A percentile compares a stretch with the other conserved stretches of the same genome.
Evolutionary conservation across 2,888 invertebrate species (phyloP).

Genomic region (Idaea dimidiata): DNA sequence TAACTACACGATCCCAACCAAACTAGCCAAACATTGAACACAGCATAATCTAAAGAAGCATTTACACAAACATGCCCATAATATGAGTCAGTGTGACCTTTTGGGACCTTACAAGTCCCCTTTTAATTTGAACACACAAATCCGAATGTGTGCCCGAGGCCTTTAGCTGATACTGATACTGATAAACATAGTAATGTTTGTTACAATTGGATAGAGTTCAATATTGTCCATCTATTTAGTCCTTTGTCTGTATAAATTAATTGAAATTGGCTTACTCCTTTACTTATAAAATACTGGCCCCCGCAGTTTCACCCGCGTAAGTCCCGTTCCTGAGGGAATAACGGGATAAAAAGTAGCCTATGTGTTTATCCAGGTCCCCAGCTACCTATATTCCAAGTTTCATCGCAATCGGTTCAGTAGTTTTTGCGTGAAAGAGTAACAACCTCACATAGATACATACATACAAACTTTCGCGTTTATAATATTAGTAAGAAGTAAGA

Average conservation of each 20-base stretch:
- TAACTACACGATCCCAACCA: not conserved
- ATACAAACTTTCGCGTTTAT: too few relatives aligned
- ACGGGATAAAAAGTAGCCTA: too few relatives aligned
- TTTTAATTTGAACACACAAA: conserved; percentile 57
- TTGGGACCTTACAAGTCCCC: conserved; percentile 48
- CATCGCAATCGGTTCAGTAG: too few relatives aligned
- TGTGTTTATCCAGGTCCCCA: too few relatives aligned
- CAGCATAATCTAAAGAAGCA: conserved; percentile 7
- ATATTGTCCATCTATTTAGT: conserved; percentile 5
- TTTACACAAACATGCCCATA: conserved; percentile 29
- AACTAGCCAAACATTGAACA: not conserved
- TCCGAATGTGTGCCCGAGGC: conserved; percentile 42
- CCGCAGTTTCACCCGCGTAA: too few relatives aligned
- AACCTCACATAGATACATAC: too few relatives aligned
- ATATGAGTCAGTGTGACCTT: conserved; percentile 33
- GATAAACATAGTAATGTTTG: conserved; percentile 19
- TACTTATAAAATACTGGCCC: too few relatives aligned
- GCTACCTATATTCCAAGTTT: too few relatives aligned
- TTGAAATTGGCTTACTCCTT: not conserved
- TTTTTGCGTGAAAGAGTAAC: too few relatives aligned
- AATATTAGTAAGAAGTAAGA: too few relatives aligned
- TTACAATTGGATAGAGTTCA: conserved; percentile 24
- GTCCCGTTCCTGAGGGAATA: too few relatives aligned
- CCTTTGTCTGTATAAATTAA: not conserved
- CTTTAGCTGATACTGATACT: conserved; percentile 1